phyloP scores from a whole-genome alignment of 2,888 invertebrate species.

The Trachelus tabidus region DNA sequence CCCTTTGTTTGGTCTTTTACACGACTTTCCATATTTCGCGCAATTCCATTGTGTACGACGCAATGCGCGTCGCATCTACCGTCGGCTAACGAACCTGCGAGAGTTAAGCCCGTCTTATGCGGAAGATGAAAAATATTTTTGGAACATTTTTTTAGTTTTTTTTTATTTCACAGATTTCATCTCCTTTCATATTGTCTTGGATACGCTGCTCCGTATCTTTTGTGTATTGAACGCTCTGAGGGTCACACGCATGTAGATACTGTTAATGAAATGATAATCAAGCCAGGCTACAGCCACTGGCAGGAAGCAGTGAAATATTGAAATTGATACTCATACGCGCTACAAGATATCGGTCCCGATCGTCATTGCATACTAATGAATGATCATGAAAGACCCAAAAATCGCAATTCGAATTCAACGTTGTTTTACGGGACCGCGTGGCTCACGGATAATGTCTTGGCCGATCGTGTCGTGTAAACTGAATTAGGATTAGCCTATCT shows the following conservation, averaged over 20 bases:
- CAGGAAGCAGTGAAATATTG: constrained; percentile 30
- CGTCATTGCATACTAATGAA: not conserved
- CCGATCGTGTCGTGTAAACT: constrained; percentile 20
- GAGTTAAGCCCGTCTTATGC: not conserved
- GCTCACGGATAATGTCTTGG: constrained; percentile 15
- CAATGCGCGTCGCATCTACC: constrained; percentile 3
- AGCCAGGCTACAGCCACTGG: constrained; percentile 11
- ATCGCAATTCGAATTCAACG: constrained; percentile 13
- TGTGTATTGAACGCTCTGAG: not conserved
- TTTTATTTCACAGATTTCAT: not conserved
- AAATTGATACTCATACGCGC: constrained; percentile 22
- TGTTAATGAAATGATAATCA: not conserved
- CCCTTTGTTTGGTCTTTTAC: constrained; percentile 30
- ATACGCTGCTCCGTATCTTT: not conserved
- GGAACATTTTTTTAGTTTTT: not conserved
- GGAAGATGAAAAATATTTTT: not conserved
- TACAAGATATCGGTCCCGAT: constrained; percentile 3
- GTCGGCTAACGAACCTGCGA: not conserved
- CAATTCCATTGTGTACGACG: constrained; percentile 20
- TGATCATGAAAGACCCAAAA: constrained; percentile 8
- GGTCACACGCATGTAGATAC: not conserved
- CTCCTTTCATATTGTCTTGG: not conserved
- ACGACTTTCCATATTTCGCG: constrained; percentile 22
- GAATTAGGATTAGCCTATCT: constrained; percentile 38
- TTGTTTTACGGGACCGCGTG: constrained; percentile 11